Evolutionary conservation across 2,113 vertebrate species (phyloP).

Genomic region (Hippocampus comes): DNA sequence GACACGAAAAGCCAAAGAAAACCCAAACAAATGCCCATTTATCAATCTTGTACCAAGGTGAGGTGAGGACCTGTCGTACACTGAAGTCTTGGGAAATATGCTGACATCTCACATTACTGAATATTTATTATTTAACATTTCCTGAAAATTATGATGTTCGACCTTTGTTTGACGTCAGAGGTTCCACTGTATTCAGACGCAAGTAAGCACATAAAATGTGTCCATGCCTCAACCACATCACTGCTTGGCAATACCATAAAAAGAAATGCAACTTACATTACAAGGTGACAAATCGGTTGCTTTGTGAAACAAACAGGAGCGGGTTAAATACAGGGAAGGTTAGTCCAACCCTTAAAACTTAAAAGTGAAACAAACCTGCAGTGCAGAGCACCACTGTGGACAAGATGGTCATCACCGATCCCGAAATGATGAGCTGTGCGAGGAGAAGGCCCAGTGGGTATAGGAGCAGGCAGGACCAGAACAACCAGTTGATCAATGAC

Average conservation of each 20-base stretch:
- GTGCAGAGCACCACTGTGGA: constrained; percentile 76
- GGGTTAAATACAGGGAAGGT: constrained; percentile 34
- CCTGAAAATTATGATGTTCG: no score
- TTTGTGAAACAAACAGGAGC: constrained; percentile 35
- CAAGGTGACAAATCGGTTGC: constrained; percentile 49
- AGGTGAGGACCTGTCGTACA: neutral
- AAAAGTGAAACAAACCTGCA: constrained; percentile 78
- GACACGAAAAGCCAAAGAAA: neutral
- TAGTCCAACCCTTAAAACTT: neutral
- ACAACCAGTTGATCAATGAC: constrained; percentile 88
- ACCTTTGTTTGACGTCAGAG: neutral
- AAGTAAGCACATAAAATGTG: neutral
- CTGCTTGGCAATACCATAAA: constrained; percentile 1
- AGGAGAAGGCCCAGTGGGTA: constrained; percentile 82
- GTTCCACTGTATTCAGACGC: neutral
- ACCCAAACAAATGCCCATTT: neutral
- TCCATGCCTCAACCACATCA: constrained; percentile 25
- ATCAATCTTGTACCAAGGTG: neutral
- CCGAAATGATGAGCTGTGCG: constrained; percentile 76
- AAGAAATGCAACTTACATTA: constrained; percentile 46
- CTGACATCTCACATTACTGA: neutral
- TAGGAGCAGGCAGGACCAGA: constrained; percentile 85
- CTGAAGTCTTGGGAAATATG: neutral
- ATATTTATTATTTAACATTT: neutral
- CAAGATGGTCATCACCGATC: constrained; percentile 79